Base-by-base conservation (phyloP, 2,797 vertebrate genomes). In the Channallabes apus region DNA sequence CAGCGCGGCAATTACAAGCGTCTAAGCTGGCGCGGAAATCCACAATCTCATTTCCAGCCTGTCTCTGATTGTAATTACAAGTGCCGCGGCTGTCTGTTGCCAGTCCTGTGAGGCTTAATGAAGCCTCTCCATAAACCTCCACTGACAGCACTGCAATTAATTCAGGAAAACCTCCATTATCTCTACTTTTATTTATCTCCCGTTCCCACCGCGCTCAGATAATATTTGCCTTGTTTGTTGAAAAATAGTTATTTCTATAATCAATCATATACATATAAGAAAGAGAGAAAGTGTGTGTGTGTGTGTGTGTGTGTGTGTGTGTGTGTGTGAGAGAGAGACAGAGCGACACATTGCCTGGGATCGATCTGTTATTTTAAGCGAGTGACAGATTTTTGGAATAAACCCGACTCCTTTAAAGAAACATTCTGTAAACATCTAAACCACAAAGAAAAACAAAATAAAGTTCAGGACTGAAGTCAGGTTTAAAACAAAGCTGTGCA, bases 51-150 rank as follows among this genome's bases (percentile, higher is more conserved):
- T 87, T 86, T 90, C 86, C 86, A 87, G 88, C 69, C 86, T 88
- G 88, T 88, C 86, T 89, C 83, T 85, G 88, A 89, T 87, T 89
- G 86, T 88, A 89, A 89, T 91, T 91, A 89, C 84, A 87, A 86
- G 86, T 81, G 46, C 56, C 41, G 75, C 61, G 62, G 67, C 83
- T 80, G 88, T 80, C 88, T 82, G 83, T 85, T 89, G 80, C 68
- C 87, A 84, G 81, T 76, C 80, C 79, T 32, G 78, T 64, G 85
- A 87, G 78, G 77, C 82, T 84, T 88, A 88, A 84, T 85, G 79
- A 46, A 67, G 82, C 79, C 71, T 84, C 82, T 86, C 59, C 71
- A 81, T 82, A 83, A 87, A 87, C 54, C 82, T 82, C 80, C 62
- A 58, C 76, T 82, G 85, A 85, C 84, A 82, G 86, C 58, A 59